These are phyloP conservation scores for Pammene aurita DNA, from an alignment of 2,888 invertebrate species.

Conservation along the genomic window DNA sequence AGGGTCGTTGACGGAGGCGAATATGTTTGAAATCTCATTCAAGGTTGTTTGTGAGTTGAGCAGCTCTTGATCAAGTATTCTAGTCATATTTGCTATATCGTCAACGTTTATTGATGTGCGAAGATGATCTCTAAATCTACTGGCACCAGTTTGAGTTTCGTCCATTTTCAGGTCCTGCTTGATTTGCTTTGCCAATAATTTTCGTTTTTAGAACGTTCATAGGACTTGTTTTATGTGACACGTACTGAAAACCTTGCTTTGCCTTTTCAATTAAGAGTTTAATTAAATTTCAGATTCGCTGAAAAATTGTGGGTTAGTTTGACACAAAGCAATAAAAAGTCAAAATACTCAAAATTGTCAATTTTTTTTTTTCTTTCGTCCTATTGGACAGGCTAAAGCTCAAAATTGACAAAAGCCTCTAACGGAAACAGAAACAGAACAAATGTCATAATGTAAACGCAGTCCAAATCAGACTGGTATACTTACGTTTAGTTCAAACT, in stretches of 20 bases:
- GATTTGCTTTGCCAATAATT: background rate
- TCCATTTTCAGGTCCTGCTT: slow-evolving; percentile 46
- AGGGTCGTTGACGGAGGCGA: slow-evolving; percentile 52
- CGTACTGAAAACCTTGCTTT: no score
- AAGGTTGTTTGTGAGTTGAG: slow-evolving; percentile 68
- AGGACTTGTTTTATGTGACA: no score
- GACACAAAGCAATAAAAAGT: background rate
- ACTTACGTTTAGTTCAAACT: background rate
- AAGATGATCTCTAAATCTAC: slow-evolving; percentile 61
- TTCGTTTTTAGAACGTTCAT: no score
- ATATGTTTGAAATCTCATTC: slow-evolving; percentile 66
- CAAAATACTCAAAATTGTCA: background rate
- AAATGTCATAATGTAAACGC: background rate
- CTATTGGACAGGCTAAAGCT: no score
- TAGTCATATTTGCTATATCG: slow-evolving; percentile 68
- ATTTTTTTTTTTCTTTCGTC: no score
- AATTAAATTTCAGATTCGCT: background rate
- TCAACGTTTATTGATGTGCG: slow-evolving; percentile 65
- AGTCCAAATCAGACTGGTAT: background rate
- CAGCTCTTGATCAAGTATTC: slow-evolving; percentile 65
- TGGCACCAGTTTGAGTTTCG: slow-evolving; percentile 43
- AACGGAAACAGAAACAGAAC: background rate
- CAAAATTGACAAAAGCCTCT: no score
- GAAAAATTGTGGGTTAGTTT: background rate
- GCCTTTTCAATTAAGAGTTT: background rate